Conservation (phyloP, 1,140 invertebrate species). For the Bombyx mandarina region DNA sequence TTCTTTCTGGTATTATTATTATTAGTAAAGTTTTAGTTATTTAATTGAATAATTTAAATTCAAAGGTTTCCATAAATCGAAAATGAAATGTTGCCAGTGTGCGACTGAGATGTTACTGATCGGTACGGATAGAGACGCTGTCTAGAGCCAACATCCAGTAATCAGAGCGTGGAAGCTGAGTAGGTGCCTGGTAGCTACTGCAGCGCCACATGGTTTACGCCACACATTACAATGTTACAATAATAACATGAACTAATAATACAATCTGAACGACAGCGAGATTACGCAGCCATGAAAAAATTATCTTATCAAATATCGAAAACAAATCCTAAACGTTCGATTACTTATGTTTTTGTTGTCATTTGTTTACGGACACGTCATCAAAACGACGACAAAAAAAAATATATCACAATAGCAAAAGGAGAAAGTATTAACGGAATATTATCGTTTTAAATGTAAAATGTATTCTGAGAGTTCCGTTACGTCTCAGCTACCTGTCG, state of each 20-base stretch:
- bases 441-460: conserved; percentile 30
- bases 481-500: conserved; percentile 57
- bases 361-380: too few relatives aligned
- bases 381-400: neutral
- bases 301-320: too few relatives aligned
- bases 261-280: too few relatives aligned
- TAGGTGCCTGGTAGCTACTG: conserved; percentile 49
- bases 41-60: neutral
- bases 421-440: conserved; percentile 35
- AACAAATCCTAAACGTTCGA: too few relatives aligned
- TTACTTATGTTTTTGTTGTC: too few relatives aligned
- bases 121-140: conserved; percentile 61
- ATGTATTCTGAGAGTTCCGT: conserved; percentile 55
- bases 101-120: conserved; percentile 43
- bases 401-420: conserved; percentile 6
- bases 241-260: too few relatives aligned
- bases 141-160: conserved; percentile 70
- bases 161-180: conserved; percentile 68
- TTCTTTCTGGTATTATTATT: too few relatives aligned
- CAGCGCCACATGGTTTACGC: conserved; percentile 22
- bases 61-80: neutral
- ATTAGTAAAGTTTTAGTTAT: too few relatives aligned
- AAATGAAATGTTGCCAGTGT: neutral
- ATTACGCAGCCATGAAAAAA: too few relatives aligned
- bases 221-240: conserved; percentile 16